Percentiles rank a stretch among this genome's conserved stretches.
Conservation (phyloP, 2,797 vertebrate species). For the Sternotherus odoratus region DNA sequence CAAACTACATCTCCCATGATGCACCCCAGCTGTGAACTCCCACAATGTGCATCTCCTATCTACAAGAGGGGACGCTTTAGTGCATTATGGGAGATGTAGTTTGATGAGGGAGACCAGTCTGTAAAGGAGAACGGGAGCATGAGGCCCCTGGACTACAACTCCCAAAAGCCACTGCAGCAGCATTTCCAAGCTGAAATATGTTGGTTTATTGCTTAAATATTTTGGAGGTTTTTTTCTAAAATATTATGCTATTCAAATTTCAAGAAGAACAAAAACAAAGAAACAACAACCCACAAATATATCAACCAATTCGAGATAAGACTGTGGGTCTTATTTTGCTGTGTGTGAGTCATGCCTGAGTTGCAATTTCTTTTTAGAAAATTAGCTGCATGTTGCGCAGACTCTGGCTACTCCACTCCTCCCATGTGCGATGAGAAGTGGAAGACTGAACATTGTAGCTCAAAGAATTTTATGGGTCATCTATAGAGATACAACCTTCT, state of each 20-base stretch:
- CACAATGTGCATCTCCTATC: background rate
- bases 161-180: background rate
- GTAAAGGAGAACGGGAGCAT: background rate
- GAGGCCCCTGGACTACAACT: background rate
- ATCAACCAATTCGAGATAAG: background rate
- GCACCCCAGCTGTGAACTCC: background rate
- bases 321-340: background rate
- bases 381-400: accelerated
- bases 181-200: background rate
- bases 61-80: background rate
- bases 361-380: background rate
- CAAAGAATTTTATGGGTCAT: background rate
- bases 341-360: accelerated
- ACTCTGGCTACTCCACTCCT: background rate
- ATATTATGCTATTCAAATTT: background rate
- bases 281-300: background rate
- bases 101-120: background rate
- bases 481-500: background rate
- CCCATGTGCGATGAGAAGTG: background rate
- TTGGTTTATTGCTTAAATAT: background rate
- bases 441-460: background rate
- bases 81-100: background rate
- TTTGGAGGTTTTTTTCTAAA: background rate
- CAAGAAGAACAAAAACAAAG: background rate
- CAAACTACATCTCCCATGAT: background rate